Evolutionary conservation across 2,797 vertebrate genomes (phyloP).

Genomic region (Lepus townsendii): DNA sequence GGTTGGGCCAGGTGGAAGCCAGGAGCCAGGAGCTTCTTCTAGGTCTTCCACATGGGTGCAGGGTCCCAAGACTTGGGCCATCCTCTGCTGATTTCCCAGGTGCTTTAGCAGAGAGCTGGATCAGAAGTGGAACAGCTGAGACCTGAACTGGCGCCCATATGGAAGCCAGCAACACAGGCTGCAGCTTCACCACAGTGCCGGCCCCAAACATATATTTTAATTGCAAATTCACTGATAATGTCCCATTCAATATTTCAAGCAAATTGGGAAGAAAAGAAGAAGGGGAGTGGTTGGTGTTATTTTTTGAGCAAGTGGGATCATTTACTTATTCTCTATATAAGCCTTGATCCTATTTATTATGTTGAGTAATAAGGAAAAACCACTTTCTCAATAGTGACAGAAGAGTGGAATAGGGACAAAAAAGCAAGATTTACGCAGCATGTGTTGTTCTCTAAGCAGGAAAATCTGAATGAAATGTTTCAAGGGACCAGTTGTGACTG

Average conservation of each 20-base stretch:
- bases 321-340: slow-evolving; percentile 7
- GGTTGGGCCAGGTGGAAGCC: too few relatives aligned
- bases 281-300: neutral
- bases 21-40: too few relatives aligned
- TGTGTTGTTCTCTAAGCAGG: neutral
- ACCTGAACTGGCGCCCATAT: too few relatives aligned
- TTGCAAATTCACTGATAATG: slow-evolving; percentile 13
- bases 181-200: too few relatives aligned
- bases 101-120: too few relatives aligned
- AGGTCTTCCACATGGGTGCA: too few relatives aligned
- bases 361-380: slow-evolving; percentile 43
- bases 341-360: neutral
- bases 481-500: neutral
- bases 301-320: neutral
- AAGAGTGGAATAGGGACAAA: neutral
- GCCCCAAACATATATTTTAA: neutral
- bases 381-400: slow-evolving; percentile 19
- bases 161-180: too few relatives aligned
- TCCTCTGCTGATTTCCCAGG: too few relatives aligned
- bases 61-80: too few relatives aligned
- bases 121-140: too few relatives aligned
- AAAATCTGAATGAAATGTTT: neutral
- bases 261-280: neutral
- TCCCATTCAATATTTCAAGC: slow-evolving; percentile 34
- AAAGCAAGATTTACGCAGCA: neutral